A percentile compares a stretch with the other conserved stretches of the same genome.
These are phyloP conservation scores for Coremacera marginata DNA, from an alignment of 2,888 invertebrate species.

Conservation along the genomic window DNA sequence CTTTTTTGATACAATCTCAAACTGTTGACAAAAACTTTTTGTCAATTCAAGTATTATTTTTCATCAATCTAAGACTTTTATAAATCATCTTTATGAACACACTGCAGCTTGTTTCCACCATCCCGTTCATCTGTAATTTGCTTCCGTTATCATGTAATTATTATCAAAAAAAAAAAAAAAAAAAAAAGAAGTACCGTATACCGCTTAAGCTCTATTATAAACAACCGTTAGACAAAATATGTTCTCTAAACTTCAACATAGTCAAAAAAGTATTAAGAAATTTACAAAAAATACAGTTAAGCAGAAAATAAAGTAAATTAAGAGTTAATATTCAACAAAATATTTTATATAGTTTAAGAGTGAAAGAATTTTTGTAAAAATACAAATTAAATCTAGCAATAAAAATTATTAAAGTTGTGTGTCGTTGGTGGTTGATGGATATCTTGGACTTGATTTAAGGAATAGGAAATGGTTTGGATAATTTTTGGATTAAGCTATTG, in stretches of 20 bases:
- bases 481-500: neutral
- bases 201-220: conserved; percentile 25
- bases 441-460: conserved; percentile 3
- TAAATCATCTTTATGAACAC: neutral
- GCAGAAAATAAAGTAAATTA: conserved; percentile 5
- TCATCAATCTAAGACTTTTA: neutral
- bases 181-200: conserved; percentile 21
- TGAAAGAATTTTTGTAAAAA: neutral
- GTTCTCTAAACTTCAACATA: neutral
- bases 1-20: too few species aligned
- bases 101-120: neutral
- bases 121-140: neutral
- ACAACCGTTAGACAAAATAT: conserved; percentile 19
- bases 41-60: too few species aligned
- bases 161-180: neutral
- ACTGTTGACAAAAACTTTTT: neutral
- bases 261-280: conserved; percentile 9
- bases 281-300: conserved; percentile 9
- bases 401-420: neutral
- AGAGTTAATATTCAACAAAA: conserved; percentile 24
- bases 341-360: conserved; percentile 13
- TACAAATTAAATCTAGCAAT: neutral
- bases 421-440: conserved; percentile 9
- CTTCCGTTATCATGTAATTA: neutral
- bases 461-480: neutral